Evolutionary conservation across 2,797 vertebrate species (phyloP).

Genomic region (Sparus aurata): DNA sequence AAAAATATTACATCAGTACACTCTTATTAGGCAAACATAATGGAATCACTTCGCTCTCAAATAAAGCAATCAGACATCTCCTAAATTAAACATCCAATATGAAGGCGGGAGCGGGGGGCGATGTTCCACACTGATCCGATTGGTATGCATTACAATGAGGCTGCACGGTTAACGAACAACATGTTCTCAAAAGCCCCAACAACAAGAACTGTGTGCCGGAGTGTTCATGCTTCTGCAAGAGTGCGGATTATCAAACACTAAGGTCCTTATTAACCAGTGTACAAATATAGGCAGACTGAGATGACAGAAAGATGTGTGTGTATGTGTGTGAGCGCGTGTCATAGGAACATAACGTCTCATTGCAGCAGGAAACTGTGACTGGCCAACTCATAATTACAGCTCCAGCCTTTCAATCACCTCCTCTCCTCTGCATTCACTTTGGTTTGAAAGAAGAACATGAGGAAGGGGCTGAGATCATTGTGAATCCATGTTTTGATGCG

Average conservation of each 20-base stretch:
- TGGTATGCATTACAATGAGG: constrained; percentile 67
- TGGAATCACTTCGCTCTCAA: constrained; percentile 70
- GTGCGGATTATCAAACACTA: constrained; percentile 56
- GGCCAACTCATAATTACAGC: constrained; percentile 45
- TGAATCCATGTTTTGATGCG: constrained; percentile 55
- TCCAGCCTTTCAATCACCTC: constrained; percentile 47
- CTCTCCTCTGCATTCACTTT: constrained; percentile 11
- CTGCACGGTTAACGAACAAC: constrained; percentile 49
- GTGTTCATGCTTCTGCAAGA: constrained; percentile 15
- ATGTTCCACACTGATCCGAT: constrained; percentile 51
- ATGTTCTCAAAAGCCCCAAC: constrained; percentile 38
- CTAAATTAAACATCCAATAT: constrained; percentile 78
- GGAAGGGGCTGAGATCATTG: constrained; percentile 32
- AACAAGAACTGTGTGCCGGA: constrained; percentile 31
- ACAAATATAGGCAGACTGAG: constrained; percentile 46
- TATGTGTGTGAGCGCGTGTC: constrained; percentile 8
- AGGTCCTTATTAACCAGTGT: constrained; percentile 63
- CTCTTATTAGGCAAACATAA: constrained; percentile 72
- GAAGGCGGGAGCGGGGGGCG: constrained; percentile 19
- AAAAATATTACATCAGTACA: constrained; percentile 66
- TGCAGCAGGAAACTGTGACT: constrained; percentile 25
- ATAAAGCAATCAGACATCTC: constrained; percentile 74
- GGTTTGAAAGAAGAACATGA: constrained; percentile 22
- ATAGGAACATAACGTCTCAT: neutral
- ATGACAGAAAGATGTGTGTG: neutral